phyloP scores from a whole-genome alignment of 2,797 vertebrate species.

The Urophycis tenuis region DNA sequence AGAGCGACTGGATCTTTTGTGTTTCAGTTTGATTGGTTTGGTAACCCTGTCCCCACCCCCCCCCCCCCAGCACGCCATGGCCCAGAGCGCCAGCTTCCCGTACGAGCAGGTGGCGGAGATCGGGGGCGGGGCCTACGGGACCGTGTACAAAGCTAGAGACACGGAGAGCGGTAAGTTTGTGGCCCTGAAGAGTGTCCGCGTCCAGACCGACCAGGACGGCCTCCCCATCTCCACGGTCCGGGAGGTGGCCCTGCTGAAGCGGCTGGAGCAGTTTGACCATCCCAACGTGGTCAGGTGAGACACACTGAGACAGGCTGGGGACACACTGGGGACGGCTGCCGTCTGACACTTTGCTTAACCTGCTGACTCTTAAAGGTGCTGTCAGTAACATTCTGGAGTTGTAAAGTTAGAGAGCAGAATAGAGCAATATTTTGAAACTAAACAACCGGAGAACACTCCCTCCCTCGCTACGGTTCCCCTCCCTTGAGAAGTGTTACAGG shows the following conservation, averaged over 20 bases:
- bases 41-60: no score
- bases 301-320: no score
- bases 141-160: constrained; percentile 87
- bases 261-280: constrained; percentile 88
- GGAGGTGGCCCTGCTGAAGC: constrained; percentile 82
- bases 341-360: no score
- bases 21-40: no score
- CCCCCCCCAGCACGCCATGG: constrained; percentile 60
- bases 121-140: constrained; percentile 88
- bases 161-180: constrained; percentile 85
- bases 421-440: not conserved
- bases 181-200: constrained; percentile 86
- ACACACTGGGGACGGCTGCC: no score
- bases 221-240: constrained; percentile 83
- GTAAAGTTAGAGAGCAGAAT: not conserved
- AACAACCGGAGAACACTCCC: not conserved
- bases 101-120: constrained; percentile 90
- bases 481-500: not conserved
- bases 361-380: no score
- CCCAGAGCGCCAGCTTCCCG: constrained; percentile 67
- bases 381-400: not conserved
- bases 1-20: not conserved
- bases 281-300: constrained; percentile 73
- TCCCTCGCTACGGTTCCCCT: not conserved
- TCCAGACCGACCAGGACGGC: constrained; percentile 83